Conservation (phyloP, 2,113 vertebrate genomes). For the Aegypius monachus region DNA sequence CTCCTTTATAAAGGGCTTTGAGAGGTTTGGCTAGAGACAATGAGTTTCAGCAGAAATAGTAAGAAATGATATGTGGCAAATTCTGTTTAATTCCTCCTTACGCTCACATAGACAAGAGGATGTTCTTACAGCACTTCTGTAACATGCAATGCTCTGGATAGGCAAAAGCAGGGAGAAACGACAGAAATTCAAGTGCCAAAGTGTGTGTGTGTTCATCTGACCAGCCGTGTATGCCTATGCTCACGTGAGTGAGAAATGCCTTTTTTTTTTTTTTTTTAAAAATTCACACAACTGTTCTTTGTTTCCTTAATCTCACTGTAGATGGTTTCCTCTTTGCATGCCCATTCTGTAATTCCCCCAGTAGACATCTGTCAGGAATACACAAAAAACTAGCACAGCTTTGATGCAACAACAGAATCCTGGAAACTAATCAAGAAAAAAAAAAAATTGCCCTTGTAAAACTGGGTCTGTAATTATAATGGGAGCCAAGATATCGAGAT, state of each 20-base stretch:
- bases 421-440: slow-evolving; percentile 67
- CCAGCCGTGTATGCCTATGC: background rate
- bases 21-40: background rate
- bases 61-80: background rate
- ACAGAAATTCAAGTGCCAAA: background rate
- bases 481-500: slow-evolving; percentile 68
- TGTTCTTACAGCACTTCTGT: background rate
- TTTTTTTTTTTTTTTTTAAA: background rate
- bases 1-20: background rate
- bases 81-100: background rate
- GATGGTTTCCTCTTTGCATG: slow-evolving; percentile 49
- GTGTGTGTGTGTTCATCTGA: background rate
- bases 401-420: slow-evolving; percentile 65
- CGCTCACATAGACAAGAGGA: background rate
- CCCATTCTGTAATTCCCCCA: slow-evolving; percentile 49
- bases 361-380: slow-evolving; percentile 62
- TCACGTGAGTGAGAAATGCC: background rate
- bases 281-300: slow-evolving; percentile 23
- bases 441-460: slow-evolving; percentile 62
- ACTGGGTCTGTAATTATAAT: slow-evolving; percentile 69
- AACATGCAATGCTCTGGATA: background rate
- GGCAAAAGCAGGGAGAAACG: background rate
- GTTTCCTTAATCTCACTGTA: slow-evolving; percentile 44
- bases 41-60: background rate
- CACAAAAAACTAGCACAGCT: slow-evolving; percentile 53